Conservation (phyloP, 1,140 invertebrate genomes). For the Tetragnatha versicolor region DNA sequence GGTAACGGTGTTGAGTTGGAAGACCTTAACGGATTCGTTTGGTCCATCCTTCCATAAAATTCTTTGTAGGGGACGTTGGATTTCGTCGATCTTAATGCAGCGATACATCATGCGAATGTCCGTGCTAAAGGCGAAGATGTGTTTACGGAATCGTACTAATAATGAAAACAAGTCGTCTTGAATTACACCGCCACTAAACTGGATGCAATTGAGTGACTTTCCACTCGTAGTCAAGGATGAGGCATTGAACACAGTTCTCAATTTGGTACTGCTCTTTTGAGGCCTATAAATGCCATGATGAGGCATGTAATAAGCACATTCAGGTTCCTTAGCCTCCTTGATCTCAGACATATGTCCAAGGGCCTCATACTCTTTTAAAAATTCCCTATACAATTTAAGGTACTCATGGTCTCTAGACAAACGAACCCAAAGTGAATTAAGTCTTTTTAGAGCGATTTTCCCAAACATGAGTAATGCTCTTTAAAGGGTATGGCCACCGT, state of each 20-base stretch:
- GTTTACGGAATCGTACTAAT: constrained; percentile 48
- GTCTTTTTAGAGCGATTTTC: not conserved
- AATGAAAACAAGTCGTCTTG: constrained; percentile 43
- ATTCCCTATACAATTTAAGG: not conserved
- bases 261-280: constrained; percentile 38
- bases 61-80: constrained; percentile 59
- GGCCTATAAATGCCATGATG: not conserved
- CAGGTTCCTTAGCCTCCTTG: not conserved
- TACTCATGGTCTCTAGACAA: constrained; percentile 1
- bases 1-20: constrained; percentile 60
- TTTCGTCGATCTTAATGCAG: constrained; percentile 12
- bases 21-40: constrained; percentile 59
- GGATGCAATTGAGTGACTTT: constrained; percentile 48
- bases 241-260: constrained; percentile 39
- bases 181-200: constrained; percentile 36
- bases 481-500: not conserved
- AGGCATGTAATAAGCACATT: not conserved
- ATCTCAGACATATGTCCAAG: constrained; percentile 7
- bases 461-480: not conserved
- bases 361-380: constrained; percentile 1
- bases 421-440: not conserved
- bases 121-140: constrained; percentile 15
- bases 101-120: constrained; percentile 56
- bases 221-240: not conserved
- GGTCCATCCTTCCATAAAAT: constrained; percentile 63